These are phyloP conservation scores for Euphydryas editha DNA, from an alignment of 2,888 invertebrate species.

Conservation along the genomic window DNA sequence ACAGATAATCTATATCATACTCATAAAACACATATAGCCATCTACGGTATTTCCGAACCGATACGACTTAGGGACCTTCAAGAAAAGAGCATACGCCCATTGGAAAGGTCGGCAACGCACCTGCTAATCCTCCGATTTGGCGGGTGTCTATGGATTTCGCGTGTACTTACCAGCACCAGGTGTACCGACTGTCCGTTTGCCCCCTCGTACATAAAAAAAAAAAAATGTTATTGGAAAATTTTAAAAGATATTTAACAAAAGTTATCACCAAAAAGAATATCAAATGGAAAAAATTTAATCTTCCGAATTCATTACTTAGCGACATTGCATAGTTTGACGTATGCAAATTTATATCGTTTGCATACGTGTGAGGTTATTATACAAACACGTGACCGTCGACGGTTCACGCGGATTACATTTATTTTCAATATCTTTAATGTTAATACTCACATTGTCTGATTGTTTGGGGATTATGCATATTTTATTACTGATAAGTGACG, in stretches of 20 bases:
- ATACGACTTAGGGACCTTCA: too few relatives aligned
- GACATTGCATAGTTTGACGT: constrained; percentile 35
- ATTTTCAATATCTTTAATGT: constrained; percentile 62
- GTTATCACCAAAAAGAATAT: background rate
- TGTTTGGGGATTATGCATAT: constrained; percentile 21
- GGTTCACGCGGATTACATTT: constrained; percentile 73
- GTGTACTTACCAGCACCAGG: too few relatives aligned
- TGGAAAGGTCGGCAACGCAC: too few relatives aligned
- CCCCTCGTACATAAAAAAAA: too few relatives aligned
- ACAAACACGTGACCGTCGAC: constrained; percentile 58
- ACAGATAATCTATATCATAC: too few relatives aligned
- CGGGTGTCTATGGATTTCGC: too few relatives aligned
- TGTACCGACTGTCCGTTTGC: too few relatives aligned
- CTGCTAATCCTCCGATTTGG: too few relatives aligned
- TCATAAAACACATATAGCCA: too few relatives aligned
- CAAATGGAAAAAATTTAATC: constrained; percentile 40
- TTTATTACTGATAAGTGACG: background rate
- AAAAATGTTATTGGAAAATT: too few relatives aligned
- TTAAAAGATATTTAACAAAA: background rate
- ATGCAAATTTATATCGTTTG: constrained; percentile 60
- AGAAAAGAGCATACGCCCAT: too few relatives aligned
- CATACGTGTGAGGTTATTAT: constrained; percentile 52
- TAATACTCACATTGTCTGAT: constrained; percentile 23
- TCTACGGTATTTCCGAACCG: too few relatives aligned
- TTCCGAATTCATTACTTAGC: constrained; percentile 41